Evolutionary conservation across 2,113 vertebrate genomes (phyloP).

Genomic region (Todiramphus saurophagus): DNA sequence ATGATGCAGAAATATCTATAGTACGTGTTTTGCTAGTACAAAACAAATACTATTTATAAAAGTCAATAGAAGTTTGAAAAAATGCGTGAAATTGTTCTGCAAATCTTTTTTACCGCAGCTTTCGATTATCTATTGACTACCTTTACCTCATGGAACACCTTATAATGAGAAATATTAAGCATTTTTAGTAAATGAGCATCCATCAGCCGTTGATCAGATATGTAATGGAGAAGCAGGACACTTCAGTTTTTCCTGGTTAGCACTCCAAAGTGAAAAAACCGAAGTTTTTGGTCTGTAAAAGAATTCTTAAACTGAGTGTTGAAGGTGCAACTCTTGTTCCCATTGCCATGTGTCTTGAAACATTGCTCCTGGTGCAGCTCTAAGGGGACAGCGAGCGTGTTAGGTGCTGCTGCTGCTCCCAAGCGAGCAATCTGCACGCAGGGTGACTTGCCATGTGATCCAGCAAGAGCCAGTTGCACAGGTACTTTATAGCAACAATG

Average conservation of each 20-base stretch:
- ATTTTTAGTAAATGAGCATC: background rate
- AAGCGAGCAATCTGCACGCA: background rate
- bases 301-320: background rate
- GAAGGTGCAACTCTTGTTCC: background rate
- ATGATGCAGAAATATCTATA: fast-evolving
- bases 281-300: background rate
- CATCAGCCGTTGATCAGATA: background rate
- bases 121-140: background rate
- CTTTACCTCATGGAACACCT: background rate
- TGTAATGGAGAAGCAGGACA: background rate
- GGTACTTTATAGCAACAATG: background rate
- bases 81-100: background rate
- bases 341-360: background rate
- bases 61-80: background rate
- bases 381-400: background rate
- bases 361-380: fast-evolving
- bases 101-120: background rate
- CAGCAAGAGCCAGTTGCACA: background rate
- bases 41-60: background rate
- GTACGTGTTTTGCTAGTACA: background rate
- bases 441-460: background rate
- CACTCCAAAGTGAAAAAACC: background rate
- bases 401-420: background rate
- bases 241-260: background rate
- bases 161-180: background rate